Conservation (phyloP, 1,140 invertebrate genomes). For the Mercenaria mercenaria region DNA sequence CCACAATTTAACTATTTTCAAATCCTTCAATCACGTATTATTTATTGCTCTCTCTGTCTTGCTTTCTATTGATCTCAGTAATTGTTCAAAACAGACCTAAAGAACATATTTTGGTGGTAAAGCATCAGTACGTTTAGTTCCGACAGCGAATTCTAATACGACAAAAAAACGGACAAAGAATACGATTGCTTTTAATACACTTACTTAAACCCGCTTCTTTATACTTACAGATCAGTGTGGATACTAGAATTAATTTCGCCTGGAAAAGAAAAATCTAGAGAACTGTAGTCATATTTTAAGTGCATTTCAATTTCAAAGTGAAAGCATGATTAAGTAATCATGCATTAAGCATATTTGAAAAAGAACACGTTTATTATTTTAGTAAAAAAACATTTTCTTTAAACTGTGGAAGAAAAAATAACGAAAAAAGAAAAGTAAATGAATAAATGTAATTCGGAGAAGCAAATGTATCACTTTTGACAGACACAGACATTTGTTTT, state of each 20-base stretch:
- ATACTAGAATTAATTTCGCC: no score
- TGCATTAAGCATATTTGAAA: neutral
- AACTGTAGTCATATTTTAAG: neutral
- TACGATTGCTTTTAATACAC: no score
- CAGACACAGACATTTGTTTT: conserved; percentile 38
- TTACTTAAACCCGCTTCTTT: no score
- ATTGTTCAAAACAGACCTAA: neutral
- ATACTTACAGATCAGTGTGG: no score
- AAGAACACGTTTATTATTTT: conserved; percentile 9
- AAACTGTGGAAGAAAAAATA: neutral
- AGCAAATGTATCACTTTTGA: conserved; percentile 39
- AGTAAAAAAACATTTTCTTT: neutral
- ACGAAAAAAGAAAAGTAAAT: conserved; percentile 26
- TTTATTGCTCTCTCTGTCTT: neutral
- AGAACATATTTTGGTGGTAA: no score
- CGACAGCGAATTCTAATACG: no score
- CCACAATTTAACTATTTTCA: conserved; percentile 16
- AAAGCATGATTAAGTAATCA: neutral
- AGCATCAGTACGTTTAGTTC: no score
- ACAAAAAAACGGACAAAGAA: no score
- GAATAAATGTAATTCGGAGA: conserved; percentile 11
- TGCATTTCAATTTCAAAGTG: neutral
- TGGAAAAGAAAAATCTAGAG: no score
- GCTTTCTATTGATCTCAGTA: neutral
- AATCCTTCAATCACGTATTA: neutral